Evolutionary conservation across 2,797 vertebrate genomes (phyloP).

Genomic region (Dallia pectoralis): DNA sequence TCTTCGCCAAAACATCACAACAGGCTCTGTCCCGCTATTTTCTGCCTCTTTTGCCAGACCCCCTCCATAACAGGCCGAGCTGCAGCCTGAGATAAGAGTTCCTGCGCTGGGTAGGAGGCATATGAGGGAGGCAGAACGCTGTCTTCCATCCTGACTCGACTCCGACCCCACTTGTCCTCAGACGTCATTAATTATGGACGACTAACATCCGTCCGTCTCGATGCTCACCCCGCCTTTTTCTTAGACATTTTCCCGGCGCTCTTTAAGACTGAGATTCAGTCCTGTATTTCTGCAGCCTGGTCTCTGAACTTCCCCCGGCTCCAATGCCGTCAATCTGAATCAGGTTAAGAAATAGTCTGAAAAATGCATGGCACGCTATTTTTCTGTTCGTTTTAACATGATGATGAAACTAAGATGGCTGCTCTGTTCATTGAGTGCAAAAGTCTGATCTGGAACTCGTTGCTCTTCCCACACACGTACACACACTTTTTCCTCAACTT

Average conservation of each 20-base stretch:
- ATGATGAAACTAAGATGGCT: slow-evolving; percentile 31
- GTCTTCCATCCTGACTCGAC: not conserved
- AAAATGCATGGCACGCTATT: slow-evolving; percentile 24
- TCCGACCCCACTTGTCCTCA: not conserved
- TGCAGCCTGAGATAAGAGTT: slow-evolving; percentile 52
- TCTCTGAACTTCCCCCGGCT: slow-evolving; percentile 42
- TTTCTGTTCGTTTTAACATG: slow-evolving; percentile 26
- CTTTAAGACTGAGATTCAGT: slow-evolving; percentile 34
- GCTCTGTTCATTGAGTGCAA: slow-evolving; percentile 23
- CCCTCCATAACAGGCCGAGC: slow-evolving; percentile 26
- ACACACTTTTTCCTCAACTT: slow-evolving; percentile 19
- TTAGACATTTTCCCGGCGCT: slow-evolving; percentile 21
- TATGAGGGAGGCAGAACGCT: slow-evolving; percentile 24
- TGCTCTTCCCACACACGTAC: not conserved
- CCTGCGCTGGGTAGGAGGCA: slow-evolving; percentile 22
- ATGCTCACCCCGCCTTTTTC: slow-evolving; percentile 21
- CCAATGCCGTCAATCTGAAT: slow-evolving; percentile 41
- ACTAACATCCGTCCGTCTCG: slow-evolving; percentile 27
- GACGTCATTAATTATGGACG: slow-evolving; percentile 22
- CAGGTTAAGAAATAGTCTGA: slow-evolving; percentile 37
- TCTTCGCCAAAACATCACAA: slow-evolving; percentile 28
- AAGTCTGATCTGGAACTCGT: not conserved
- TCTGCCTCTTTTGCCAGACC: slow-evolving; percentile 28
- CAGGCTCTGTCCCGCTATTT: slow-evolving; percentile 28
- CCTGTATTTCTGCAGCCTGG: slow-evolving; percentile 16